phyloP scores from a whole-genome alignment of 1,140 invertebrate species.

The Drosophila nebulosa region DNA sequence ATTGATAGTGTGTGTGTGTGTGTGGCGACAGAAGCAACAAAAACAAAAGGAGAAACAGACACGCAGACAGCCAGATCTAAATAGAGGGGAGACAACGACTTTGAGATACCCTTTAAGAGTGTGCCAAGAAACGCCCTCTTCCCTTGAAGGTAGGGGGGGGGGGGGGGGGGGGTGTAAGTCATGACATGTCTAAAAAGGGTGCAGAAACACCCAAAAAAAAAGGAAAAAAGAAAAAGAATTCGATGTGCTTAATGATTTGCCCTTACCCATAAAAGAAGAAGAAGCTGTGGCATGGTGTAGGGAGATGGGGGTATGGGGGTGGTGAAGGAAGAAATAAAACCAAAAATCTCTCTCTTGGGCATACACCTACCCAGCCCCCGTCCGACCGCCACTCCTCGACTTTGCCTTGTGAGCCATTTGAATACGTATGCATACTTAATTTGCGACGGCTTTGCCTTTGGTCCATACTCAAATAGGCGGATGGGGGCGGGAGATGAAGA shows the following conservation, averaged over 20 bases:
- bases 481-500: neutral
- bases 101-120: neutral
- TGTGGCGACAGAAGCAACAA: slow-evolving; percentile 36
- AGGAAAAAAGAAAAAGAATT: slow-evolving; percentile 7
- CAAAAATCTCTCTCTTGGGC: slow-evolving; percentile 72
- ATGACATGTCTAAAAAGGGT: neutral
- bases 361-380: slow-evolving; percentile 9
- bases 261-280: slow-evolving; percentile 49
- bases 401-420: slow-evolving; percentile 67
- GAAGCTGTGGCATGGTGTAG: too few species aligned
- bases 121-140: too few species aligned
- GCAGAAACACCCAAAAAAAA: slow-evolving; percentile 1
- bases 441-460: slow-evolving; percentile 65
- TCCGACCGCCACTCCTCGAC: slow-evolving; percentile 6
- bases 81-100: neutral
- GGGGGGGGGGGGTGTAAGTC: too few species aligned
- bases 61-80: slow-evolving; percentile 1
- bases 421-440: slow-evolving; percentile 78
- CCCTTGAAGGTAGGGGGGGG: too few species aligned
- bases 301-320: too few species aligned
- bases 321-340: slow-evolving; percentile 64
- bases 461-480: slow-evolving; percentile 24
- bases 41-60: slow-evolving; percentile 34
- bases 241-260: slow-evolving; percentile 61
- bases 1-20: too few species aligned